phyloP scores from a whole-genome alignment of 2,888 invertebrate genomes.

The Ditula angustiorana region DNA sequence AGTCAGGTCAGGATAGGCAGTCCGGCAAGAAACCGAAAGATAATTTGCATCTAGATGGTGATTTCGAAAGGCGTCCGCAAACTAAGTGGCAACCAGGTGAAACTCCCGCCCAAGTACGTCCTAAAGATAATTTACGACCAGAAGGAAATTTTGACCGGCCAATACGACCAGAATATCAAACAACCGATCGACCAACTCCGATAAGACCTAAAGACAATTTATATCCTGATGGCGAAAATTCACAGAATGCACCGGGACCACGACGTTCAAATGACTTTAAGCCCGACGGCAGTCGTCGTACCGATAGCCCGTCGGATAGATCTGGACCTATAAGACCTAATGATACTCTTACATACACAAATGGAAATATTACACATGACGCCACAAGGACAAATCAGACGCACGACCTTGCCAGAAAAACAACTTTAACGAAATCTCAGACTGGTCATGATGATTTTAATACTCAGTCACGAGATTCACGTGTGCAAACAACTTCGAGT shows the following conservation, averaged over 20 bases:
- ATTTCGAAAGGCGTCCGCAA: slow-evolving; percentile 77
- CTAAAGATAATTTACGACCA: slow-evolving; percentile 84
- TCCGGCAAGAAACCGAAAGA: slow-evolving; percentile 71
- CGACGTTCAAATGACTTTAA: slow-evolving; percentile 30
- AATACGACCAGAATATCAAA: slow-evolving; percentile 59
- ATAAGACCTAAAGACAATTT: slow-evolving; percentile 80
- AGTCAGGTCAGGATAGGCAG: slow-evolving; percentile 65
- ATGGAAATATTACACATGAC: slow-evolving; percentile 29
- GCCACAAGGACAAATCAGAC: slow-evolving; percentile 42
- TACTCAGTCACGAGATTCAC: slow-evolving; percentile 45
- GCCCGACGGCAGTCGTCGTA: neutral
- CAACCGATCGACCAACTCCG: slow-evolving; percentile 67
- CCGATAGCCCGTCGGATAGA: slow-evolving; percentile 36
- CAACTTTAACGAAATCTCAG: slow-evolving; percentile 77
- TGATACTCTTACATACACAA: slow-evolving; percentile 72
- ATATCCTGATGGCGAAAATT: slow-evolving; percentile 85
- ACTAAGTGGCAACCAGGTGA: slow-evolving; percentile 63
- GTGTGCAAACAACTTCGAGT: slow-evolving; percentile 38
- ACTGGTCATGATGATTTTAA: slow-evolving; percentile 49
- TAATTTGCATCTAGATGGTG: slow-evolving; percentile 80
- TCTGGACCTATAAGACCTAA: slow-evolving; percentile 63
- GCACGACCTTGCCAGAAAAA: slow-evolving; percentile 62
- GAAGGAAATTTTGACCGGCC: slow-evolving; percentile 86
- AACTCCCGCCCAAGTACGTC: slow-evolving; percentile 65
- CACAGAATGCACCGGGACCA: slow-evolving; percentile 61